These are phyloP conservation scores for Argopecten irradians DNA, from an alignment of 1,140 invertebrate genomes.

Conservation along the genomic window DNA sequence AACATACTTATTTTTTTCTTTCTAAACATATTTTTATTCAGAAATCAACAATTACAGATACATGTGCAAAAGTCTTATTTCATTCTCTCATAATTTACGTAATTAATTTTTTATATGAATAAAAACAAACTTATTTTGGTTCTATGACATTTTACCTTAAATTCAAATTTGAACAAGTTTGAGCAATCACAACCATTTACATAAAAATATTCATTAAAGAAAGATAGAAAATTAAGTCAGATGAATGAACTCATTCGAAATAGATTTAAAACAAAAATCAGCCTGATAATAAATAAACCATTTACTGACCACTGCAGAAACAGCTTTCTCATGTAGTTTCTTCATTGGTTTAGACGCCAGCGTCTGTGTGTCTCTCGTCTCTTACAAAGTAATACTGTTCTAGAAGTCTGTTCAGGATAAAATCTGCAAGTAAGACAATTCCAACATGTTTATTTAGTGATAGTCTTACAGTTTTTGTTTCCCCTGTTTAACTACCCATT, in stretches of 20 bases:
- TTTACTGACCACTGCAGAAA: conserved; percentile 70
- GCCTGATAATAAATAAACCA: not conserved
- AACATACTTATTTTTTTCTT: no score
- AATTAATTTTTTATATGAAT: no score
- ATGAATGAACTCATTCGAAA: not conserved
- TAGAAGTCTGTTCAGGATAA: conserved; percentile 58
- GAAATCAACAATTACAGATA: no score
- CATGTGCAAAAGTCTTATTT: no score
- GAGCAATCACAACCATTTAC: not conserved
- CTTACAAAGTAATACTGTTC: conserved; percentile 59
- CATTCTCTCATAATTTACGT: no score
- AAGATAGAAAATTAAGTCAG: not conserved
- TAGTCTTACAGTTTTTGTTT: not conserved
- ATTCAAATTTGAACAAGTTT: not conserved
- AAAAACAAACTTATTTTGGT: no score
- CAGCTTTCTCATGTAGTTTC: conserved; percentile 70
- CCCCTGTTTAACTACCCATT: no score
- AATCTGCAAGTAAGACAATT: conserved; percentile 51
- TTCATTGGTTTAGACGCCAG: conserved; percentile 61
- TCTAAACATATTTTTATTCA: no score
- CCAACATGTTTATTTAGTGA: not conserved
- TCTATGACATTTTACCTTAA: no score
- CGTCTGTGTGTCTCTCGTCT: conserved; percentile 63
- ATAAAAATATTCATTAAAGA: not conserved
- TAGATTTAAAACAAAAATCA: not conserved